Conservation (phyloP, 1,140 invertebrate genomes). For the Druon quercuslanigerum region DNA sequence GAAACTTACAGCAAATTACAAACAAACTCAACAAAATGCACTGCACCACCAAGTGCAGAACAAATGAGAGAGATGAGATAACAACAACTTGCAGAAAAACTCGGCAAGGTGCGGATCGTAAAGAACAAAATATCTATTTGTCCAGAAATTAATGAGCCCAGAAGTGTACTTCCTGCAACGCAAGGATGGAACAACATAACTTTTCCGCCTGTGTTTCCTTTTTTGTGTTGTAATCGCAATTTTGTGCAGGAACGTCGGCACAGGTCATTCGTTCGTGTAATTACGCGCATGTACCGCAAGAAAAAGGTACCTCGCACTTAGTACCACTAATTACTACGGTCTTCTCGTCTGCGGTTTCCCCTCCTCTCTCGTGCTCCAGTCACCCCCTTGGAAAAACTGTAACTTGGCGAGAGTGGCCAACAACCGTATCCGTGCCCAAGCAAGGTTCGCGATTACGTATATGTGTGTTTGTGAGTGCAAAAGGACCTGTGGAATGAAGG, state of each 20-base stretch:
- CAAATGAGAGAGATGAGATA: too few relatives aligned
- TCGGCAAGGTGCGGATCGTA: not conserved
- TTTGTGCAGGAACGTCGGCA: slow-evolving; percentile 20
- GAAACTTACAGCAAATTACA: too few relatives aligned
- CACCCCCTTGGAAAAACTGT: slow-evolving; percentile 41
- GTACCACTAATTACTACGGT: slow-evolving; percentile 65
- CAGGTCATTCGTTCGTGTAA: slow-evolving; percentile 25
- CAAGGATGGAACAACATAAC: slow-evolving; percentile 14
- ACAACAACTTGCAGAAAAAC: not conserved
- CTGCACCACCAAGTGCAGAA: too few relatives aligned
- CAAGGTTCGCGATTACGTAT: not conserved
- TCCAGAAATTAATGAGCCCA: slow-evolving; percentile 16
- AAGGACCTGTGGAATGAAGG: slow-evolving; percentile 4
- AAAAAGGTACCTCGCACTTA: slow-evolving; percentile 65
- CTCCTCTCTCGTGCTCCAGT: slow-evolving; percentile 31
- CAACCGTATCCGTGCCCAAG: slow-evolving; percentile 11
- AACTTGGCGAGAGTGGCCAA: slow-evolving; percentile 45
- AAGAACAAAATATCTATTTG: not conserved
- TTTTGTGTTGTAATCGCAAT: slow-evolving; percentile 14
- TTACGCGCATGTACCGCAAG: slow-evolving; percentile 50
- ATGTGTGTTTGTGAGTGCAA: not conserved
- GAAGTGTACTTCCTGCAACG: slow-evolving; percentile 18
- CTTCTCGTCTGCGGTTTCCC: slow-evolving; percentile 37
- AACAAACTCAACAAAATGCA: too few relatives aligned
- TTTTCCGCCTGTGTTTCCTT: slow-evolving; percentile 21